Evolutionary conservation across 2,888 invertebrate genomes (phyloP).

Genomic region (Ochlodes sylvanus): DNA sequence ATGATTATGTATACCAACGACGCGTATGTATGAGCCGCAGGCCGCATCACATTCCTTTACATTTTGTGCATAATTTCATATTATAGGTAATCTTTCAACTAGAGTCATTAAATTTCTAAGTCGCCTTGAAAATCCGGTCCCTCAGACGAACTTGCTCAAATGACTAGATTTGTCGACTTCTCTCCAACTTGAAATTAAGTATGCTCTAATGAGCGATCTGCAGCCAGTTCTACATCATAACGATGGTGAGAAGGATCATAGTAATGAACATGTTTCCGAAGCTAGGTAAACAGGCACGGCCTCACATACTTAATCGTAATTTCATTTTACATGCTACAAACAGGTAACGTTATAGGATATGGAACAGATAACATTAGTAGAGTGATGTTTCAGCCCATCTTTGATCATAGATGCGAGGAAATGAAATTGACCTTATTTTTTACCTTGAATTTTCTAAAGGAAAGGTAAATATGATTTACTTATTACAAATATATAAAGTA

Average conservation of each 20-base stretch:
- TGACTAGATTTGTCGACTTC: conserved; percentile 8
- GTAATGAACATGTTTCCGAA: not conserved
- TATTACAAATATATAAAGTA: too few relatives aligned
- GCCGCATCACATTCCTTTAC: not conserved
- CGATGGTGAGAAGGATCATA: not conserved
- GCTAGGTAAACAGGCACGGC: not conserved
- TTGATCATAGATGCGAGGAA: too few relatives aligned
- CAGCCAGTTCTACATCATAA: not conserved
- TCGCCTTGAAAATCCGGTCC: conserved; percentile 23
- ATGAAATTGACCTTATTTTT: too few relatives aligned
- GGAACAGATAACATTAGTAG: too few relatives aligned
- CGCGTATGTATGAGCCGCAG: not conserved
- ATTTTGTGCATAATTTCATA: not conserved
- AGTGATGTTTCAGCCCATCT: too few relatives aligned
- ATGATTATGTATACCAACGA: too few relatives aligned
- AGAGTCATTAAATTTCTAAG: conserved; percentile 40
- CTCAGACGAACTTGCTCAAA: conserved; percentile 12
- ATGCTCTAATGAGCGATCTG: conserved; percentile 1
- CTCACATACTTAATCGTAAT: too few relatives aligned
- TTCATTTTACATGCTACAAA: too few relatives aligned
- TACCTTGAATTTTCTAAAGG: too few relatives aligned
- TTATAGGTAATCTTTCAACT: conserved; percentile 22
- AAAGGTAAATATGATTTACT: too few relatives aligned
- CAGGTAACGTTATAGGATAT: too few relatives aligned
- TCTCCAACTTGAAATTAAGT: conserved; percentile 8